Base-by-base conservation (phyloP, 1,140 invertebrate species). In the Globodera ellingtonae region DNA sequence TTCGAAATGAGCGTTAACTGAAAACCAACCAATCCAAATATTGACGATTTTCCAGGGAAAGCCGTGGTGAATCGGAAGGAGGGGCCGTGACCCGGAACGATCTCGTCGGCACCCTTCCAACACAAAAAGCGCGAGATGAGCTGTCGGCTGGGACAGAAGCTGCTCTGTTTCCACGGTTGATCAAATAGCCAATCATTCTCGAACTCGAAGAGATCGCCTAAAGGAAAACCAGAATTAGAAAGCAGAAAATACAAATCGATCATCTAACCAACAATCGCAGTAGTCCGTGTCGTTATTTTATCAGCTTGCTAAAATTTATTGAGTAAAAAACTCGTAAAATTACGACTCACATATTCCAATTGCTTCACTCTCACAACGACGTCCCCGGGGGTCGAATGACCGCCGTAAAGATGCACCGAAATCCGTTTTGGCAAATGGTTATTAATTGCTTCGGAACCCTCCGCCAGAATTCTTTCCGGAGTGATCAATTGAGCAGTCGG, bases 151-250 rank as follows among this genome's bases (percentile, higher is more conserved):
- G 79, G 79, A 56, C 67, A 80, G 9, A 75, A 47, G 9, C 69
- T 73, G 59, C 24, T 35, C 13, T 47, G 48, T 80, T 75, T 73
- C 79, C 79, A 80, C 15, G 67, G 48, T 47, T 80, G 67, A 24
- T 75, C 72, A 18, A 5, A 35, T 35, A 76, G 18, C 79, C 79
- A 80, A 35, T 80, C 79, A 69, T 75, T 66, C 65, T 75, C 79
- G 50, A 35, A 69, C 75, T 80, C 79, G 59, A 80, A 80, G 21
- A 80, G 44, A 67, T 80, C 79, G 47, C 79, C 79, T 79, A 6
- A 71, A 70, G 52, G 24, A n/a, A 69, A 15, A 3, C 9, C 18
- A 44, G 66, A n/a, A 69, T 15, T 69, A 9, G 5, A 69, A 65
- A 13, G 59, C 35, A 21, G n/a, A 44, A 69, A 69, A 21, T 69